These are phyloP conservation scores for Drosophila bocqueti DNA, from an alignment of 1,140 invertebrate species.

Conservation along the genomic window DNA sequence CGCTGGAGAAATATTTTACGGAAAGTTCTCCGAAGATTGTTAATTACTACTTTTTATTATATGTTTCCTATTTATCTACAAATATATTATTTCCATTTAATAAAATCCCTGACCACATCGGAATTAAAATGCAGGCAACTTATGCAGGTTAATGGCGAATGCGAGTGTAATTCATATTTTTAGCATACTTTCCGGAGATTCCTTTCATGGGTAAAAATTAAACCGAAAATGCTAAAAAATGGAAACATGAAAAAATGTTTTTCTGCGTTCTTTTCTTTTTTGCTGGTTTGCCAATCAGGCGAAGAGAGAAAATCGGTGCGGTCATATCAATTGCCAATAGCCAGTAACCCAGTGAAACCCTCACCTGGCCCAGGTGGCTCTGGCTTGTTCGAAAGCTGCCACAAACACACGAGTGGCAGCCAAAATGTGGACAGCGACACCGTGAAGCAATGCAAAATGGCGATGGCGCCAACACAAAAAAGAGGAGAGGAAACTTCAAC, in stretches of 20 bases:
- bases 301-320: constrained; percentile 34
- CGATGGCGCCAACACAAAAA: constrained; percentile 50
- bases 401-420: constrained; percentile 24
- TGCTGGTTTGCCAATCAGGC: not conserved
- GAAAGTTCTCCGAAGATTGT: not conserved
- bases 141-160: not conserved
- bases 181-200: constrained; percentile 35
- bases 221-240: constrained; percentile 3
- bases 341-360: constrained; percentile 23
- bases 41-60: too few relatives aligned
- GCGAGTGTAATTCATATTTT: not conserved
- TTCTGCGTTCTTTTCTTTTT: constrained; percentile 27
- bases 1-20: not conserved
- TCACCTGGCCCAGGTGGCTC: constrained; percentile 18
- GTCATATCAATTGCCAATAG: constrained; percentile 31
- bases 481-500: constrained; percentile 15
- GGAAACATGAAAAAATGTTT: constrained; percentile 6
- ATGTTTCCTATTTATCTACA: not conserved
- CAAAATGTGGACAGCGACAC: constrained; percentile 36
- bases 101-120: not conserved
- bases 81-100: not conserved
- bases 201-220: not conserved
- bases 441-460: constrained; percentile 83
- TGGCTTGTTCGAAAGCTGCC: constrained; percentile 44
- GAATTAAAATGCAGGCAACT: not conserved